Conservation (phyloP, 2,113 vertebrate species). For the Danionella cerebrum region DNA sequence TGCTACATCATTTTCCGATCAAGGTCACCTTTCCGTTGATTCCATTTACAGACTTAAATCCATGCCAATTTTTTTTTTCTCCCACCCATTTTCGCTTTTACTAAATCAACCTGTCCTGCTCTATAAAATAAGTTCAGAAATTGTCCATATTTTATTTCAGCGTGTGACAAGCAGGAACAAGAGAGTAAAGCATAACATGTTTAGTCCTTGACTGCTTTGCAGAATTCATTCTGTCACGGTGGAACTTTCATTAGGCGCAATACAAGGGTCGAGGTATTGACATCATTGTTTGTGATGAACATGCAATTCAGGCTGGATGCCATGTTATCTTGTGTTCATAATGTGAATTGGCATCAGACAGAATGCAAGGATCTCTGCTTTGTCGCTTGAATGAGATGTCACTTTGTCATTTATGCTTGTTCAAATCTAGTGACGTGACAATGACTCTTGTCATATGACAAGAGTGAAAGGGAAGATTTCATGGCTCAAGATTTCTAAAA, state of each 20-base stretch:
- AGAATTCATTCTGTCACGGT: conserved; percentile 19
- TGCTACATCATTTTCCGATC: conserved; percentile 49
- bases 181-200: neutral
- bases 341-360: conserved; percentile 42
- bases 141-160: neutral
- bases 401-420: conserved; percentile 29
- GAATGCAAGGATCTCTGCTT: neutral
- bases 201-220: conserved; percentile 10
- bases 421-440: conserved; percentile 10
- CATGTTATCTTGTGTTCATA: conserved; percentile 53
- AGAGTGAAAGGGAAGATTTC: neutral
- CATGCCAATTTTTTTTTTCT: conserved; percentile 7
- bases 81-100: neutral
- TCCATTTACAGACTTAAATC: conserved; percentile 27
- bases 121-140: neutral
- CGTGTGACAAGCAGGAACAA: neutral
- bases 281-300: conserved; percentile 58
- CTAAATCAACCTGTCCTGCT: neutral
- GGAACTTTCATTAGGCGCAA: conserved; percentile 42
- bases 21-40: conserved; percentile 49
- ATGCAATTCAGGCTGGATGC: conserved; percentile 52
- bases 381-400: conserved; percentile 28
- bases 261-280: conserved; percentile 44
- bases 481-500: neutral
- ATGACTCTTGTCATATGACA: conserved; percentile 18